Conservation (phyloP, 2,888 invertebrate genomes). For the Camptogramma bilineatum region DNA sequence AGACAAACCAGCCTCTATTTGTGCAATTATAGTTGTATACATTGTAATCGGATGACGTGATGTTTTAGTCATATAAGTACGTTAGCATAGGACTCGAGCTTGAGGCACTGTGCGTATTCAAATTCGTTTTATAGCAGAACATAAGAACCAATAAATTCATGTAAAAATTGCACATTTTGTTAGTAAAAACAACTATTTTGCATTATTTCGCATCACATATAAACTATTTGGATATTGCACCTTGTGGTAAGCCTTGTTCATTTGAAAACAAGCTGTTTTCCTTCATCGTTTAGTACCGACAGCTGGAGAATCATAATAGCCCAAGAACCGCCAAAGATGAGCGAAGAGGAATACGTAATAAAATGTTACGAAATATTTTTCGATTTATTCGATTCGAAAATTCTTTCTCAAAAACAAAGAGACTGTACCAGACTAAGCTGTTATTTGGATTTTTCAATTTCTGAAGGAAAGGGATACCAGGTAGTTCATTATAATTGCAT, state of each 20-base stretch:
- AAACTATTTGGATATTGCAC: neutral
- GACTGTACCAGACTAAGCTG: too few species aligned
- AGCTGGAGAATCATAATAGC: neutral
- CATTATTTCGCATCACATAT: neutral
- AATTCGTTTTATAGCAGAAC: neutral
- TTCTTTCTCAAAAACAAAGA: too few species aligned
- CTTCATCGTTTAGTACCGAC: neutral
- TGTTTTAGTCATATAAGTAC: neutral
- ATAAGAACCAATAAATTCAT: neutral
- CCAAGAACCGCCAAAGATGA: neutral
- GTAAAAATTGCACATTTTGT: neutral
- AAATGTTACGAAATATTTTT: neutral
- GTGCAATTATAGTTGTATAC: too few species aligned
- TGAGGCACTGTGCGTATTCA: neutral
- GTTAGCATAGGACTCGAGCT: neutral
- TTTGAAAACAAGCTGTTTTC: neutral
- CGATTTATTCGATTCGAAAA: too few species aligned
- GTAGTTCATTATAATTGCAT: too few species aligned
- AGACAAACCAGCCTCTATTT: too few species aligned
- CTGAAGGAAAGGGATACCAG: too few species aligned
- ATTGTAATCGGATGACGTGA: neutral
- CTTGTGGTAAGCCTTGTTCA: neutral
- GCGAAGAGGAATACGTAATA: neutral
- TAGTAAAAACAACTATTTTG: neutral
- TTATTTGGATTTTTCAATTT: too few species aligned